A percentile compares a stretch with the other conserved stretches of the same genome.
phyloP scores from a whole-genome alignment of 2,797 vertebrate species.

The Myripristis murdjan region DNA sequence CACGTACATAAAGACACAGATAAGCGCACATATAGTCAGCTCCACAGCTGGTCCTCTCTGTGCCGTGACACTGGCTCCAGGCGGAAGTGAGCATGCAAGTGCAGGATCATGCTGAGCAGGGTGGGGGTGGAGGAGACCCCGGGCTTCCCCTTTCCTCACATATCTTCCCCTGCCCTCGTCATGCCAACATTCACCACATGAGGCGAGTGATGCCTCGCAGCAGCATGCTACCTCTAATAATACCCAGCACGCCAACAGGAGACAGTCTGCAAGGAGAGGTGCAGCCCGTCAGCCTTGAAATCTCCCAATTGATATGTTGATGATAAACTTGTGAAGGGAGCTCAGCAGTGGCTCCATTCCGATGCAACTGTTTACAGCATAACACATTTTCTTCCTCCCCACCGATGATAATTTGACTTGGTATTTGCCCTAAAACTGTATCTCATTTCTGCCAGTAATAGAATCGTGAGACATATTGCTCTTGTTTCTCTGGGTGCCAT shows the following conservation, averaged over 20 bases:
- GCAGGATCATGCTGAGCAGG: conserved; percentile 16
- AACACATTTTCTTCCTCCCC: conserved; percentile 39
- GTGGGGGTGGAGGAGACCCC: conserved; percentile 30
- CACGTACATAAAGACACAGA: not conserved
- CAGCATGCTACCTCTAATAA: conserved; percentile 42
- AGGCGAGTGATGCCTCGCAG: conserved; percentile 55
- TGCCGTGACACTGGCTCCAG: conserved; percentile 27
- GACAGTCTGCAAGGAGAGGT: conserved; percentile 50
- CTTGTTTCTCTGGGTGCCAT: conserved; percentile 72
- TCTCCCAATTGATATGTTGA: conserved; percentile 41
- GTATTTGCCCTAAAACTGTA: conserved; percentile 73
- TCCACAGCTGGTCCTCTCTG: conserved; percentile 44
- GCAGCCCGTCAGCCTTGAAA: conserved; percentile 54
- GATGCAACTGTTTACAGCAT: conserved; percentile 29
- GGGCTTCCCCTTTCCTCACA: conserved; percentile 44
- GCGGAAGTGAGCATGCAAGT: conserved; percentile 27
- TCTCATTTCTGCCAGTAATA: conserved; percentile 60
- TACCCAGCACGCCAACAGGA: conserved; percentile 36
- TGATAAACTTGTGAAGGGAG: conserved; percentile 8
- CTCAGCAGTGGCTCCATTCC: not conserved
- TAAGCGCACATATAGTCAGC: conserved; percentile 10
- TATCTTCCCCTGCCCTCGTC: conserved; percentile 34
- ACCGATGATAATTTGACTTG: conserved; percentile 64
- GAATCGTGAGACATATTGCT: conserved; percentile 60
- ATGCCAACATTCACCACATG: conserved; percentile 52